Conservation (phyloP, 2,888 invertebrate species). For the Polyploca ridens region DNA sequence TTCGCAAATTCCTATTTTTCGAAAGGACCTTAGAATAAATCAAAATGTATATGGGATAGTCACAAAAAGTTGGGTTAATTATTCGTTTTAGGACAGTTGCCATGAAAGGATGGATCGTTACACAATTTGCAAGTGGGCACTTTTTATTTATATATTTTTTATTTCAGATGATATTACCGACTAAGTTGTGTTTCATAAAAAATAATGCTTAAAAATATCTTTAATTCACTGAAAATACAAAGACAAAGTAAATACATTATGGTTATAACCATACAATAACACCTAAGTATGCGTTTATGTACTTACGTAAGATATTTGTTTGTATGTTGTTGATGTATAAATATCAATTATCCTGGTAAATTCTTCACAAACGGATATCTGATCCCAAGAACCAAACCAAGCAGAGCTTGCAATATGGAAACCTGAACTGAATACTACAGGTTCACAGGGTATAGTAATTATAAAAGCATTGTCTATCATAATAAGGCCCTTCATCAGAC, state of each 20-base stretch:
- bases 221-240: neutral
- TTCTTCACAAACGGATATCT: no score
- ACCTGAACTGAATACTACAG: no score
- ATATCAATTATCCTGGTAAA: no score
- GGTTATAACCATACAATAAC: no score
- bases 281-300: no score
- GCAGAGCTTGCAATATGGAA: no score
- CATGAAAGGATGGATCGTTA: conserved; percentile 74
- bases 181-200: no score
- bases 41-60: conserved; percentile 76
- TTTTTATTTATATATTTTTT: neutral
- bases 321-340: no score
- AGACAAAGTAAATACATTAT: neutral
- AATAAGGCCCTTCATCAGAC: neutral
- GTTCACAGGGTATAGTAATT: neutral
- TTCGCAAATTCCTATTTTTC: conserved; percentile 75
- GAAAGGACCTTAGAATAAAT: conserved; percentile 74
- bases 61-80: conserved; percentile 82
- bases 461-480: neutral
- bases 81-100: conserved; percentile 69
- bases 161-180: no score
- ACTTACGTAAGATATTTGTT: no score
- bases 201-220: no score
- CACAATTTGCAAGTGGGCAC: conserved; percentile 37
- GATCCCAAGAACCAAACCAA: no score